Base-by-base conservation (phyloP, 2,797 vertebrate genomes). In the Triplophysa yarkandensis region DNA sequence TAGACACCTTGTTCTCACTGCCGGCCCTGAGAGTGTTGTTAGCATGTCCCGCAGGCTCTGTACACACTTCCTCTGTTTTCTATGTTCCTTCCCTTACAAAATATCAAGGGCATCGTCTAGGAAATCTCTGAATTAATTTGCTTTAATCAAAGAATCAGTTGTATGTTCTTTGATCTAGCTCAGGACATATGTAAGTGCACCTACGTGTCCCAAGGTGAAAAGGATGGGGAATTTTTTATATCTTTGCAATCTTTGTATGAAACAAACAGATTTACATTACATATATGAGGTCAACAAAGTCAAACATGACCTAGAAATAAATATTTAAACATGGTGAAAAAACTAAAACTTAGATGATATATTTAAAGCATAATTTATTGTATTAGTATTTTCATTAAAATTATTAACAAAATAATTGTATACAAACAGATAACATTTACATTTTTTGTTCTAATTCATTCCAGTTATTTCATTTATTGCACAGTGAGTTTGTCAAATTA, bases 1-100 rank as follows among this genome's bases (percentile, higher is more conserved):
- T 80, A 74, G 75, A 85, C 86, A 86, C 86, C 80, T 85, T 85
- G 77, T 89, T 90, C 85, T 77, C 85, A 86, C 81, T 77, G 83
- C 78, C 88, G 87, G 85, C 82, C n/a, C 74, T 85, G 82, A 84
- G 66, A 80, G 41, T n/a, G 67, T 30, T 32, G 55, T 74, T 78
- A 54, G 57, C 17, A n/a, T 62, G 76, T 68, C 55, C 44, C 21
- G 9, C 28, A n/a, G 66, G 61, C 73, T 77, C 48, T 44, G n/a
- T 44, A 41, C n/a, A 46, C 13, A 80, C 63, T 57, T 76, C 14
- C 74, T 64, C 60, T 17, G 39, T 10, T 16, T 34, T 43, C n/a
- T 48, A 36, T 34, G 46, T 32, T 41, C 62, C 16, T 16, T 43
- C 19, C 32, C 27, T 36, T 52, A 25, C 41, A 27, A 27, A 77